Percentiles rank a stretch among this genome's conserved stretches.
Conservation (phyloP, 2,113 vertebrate genomes). For the Crotalus viridis region DNA sequence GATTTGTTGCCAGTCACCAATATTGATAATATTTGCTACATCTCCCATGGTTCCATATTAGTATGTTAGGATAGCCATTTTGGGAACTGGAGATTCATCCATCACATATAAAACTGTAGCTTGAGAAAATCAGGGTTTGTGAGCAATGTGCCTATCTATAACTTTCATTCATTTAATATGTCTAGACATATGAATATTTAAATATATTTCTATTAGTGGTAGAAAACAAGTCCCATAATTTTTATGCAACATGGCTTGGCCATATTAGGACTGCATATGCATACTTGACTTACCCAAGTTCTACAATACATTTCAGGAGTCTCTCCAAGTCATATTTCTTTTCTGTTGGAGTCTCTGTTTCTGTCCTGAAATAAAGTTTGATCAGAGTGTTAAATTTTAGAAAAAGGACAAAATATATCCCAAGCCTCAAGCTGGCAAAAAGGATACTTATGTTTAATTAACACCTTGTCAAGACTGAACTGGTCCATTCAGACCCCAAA, state of each 20-base stretch:
- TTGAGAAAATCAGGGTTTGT: background rate
- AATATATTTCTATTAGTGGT: background rate
- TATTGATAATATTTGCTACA: background rate
- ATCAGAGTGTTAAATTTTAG: background rate
- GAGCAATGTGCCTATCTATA: background rate
- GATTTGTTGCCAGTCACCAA: background rate
- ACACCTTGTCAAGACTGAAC: background rate
- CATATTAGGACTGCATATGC: background rate
- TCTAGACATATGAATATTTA: background rate
- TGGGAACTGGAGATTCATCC: background rate
- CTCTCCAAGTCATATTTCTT: constrained; percentile 75
- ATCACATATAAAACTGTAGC: no score
- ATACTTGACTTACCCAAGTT: constrained; percentile 74
- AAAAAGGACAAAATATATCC: background rate
- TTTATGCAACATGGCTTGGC: background rate
- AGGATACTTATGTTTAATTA: background rate
- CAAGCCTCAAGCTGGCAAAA: background rate
- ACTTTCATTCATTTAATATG: background rate
- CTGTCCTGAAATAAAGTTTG: constrained; percentile 53
- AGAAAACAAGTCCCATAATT: background rate
- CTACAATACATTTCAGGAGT: constrained; percentile 72
- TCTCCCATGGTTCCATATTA: background rate
- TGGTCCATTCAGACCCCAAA: background rate
- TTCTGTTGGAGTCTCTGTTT: constrained; percentile 61
- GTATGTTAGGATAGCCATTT: background rate